Conservation (phyloP, 2,113 vertebrate genomes). For the Cynoglossus semilaevis region DNA sequence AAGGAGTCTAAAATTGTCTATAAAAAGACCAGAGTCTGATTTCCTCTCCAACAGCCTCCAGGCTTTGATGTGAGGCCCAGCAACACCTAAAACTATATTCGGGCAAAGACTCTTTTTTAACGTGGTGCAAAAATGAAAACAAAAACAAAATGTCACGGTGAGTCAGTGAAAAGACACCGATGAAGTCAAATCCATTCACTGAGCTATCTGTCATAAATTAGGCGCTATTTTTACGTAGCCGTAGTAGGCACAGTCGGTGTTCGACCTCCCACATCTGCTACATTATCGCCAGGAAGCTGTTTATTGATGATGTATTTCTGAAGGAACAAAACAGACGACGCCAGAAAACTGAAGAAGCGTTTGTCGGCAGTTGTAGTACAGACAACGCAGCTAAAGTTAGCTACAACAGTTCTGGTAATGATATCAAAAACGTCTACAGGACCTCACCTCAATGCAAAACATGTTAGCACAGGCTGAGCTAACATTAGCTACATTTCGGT, state of each 20-base stretch:
- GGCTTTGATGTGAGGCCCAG: constrained; percentile 56
- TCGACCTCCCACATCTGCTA: constrained; percentile 17
- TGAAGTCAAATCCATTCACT: constrained; percentile 32
- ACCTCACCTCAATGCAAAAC: too few relatives aligned
- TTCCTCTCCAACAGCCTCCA: constrained; percentile 50
- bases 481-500: too few relatives aligned
- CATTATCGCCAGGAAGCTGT: constrained; percentile 11
- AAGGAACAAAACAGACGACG: constrained; percentile 2
- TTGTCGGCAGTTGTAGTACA: constrained; percentile 1
- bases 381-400: too few relatives aligned
- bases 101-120: constrained; percentile 33
- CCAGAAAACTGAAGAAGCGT: not conserved
- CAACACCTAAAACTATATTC: constrained; percentile 53
- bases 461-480: too few relatives aligned
- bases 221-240: constrained; percentile 26
- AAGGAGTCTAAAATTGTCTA: constrained; percentile 57
- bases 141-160: constrained; percentile 41
- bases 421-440: too few relatives aligned
- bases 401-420: too few relatives aligned
- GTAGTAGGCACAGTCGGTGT: constrained; percentile 14
- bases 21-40: constrained; percentile 68
- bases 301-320: constrained; percentile 9
- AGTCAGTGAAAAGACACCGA: constrained; percentile 26
- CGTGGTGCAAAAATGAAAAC: constrained; percentile 49
- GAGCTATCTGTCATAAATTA: constrained; percentile 22